Percentiles rank a stretch among this genome's conserved stretches.
These are phyloP conservation scores for Trachelipus rathkii DNA, from an alignment of 1,140 invertebrate genomes.

Conservation along the genomic window DNA sequence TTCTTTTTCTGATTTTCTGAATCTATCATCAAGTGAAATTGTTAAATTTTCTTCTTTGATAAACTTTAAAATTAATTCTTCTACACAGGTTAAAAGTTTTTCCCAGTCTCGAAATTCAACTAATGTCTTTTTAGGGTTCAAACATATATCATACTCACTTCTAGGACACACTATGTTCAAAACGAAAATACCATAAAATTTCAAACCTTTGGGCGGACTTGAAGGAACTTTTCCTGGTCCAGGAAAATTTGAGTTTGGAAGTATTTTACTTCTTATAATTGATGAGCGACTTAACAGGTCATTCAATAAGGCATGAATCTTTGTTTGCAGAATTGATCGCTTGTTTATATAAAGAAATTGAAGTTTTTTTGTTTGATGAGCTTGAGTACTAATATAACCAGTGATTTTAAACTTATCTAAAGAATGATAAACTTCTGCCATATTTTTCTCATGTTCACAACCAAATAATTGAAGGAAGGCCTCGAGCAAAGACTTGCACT, in stretches of 20 bases:
- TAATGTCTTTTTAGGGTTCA: slow-evolving; percentile 55
- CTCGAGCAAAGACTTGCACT: slow-evolving; percentile 54
- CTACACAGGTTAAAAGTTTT: slow-evolving; percentile 54
- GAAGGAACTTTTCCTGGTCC: slow-evolving; percentile 28
- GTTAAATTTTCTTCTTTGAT: slow-evolving; percentile 30
- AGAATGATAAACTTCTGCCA: slow-evolving; percentile 54
- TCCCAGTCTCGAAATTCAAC: slow-evolving; percentile 62
- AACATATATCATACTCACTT: slow-evolving; percentile 57
- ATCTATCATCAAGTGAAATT: slow-evolving; percentile 31
- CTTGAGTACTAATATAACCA: slow-evolving; percentile 56
- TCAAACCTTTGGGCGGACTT: slow-evolving; percentile 48
- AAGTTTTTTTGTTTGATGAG: slow-evolving; percentile 51
- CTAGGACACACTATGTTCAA: slow-evolving; percentile 60
- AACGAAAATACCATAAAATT: slow-evolving; percentile 57
- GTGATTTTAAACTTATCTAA: slow-evolving; percentile 55
- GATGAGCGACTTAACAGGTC: slow-evolving; percentile 52
- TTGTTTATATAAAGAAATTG: slow-evolving; percentile 64
- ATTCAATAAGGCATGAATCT: slow-evolving; percentile 56
- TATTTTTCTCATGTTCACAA: slow-evolving; percentile 50
- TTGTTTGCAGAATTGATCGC: slow-evolving; percentile 55
- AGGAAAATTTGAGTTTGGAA: slow-evolving; percentile 22
- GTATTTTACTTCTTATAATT: slow-evolving; percentile 46
- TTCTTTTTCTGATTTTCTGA: slow-evolving; percentile 23
- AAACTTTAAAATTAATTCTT: slow-evolving; percentile 53
- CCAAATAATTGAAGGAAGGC: slow-evolving; percentile 57